phyloP scores from a whole-genome alignment of 2,113 vertebrate genomes.

The Condylura cristata region DNA sequence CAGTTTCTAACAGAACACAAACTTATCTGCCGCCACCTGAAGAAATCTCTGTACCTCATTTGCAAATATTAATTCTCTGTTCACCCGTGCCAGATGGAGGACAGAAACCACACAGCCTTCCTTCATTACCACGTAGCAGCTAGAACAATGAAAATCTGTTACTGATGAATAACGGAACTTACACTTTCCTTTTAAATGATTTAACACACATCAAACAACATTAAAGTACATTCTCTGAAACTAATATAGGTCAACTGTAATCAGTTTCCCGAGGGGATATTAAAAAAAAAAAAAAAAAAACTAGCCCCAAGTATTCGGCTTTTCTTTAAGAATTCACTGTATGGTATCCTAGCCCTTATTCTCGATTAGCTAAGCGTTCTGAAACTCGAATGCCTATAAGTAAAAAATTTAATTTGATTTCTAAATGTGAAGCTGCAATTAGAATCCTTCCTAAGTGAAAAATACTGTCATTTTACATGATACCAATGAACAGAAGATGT shows the following conservation, averaged over 20 bases:
- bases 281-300: background rate
- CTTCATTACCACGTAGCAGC: background rate
- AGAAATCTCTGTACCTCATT: background rate
- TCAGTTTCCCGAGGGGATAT: background rate
- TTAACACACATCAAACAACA: background rate
- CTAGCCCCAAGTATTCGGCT: background rate
- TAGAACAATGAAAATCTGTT: background rate
- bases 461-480: background rate
- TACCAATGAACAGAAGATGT: background rate
- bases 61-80: background rate
- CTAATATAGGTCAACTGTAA: background rate
- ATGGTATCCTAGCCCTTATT: background rate
- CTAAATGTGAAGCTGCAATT: background rate
- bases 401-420: constrained; percentile 36
- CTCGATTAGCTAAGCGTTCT: background rate
- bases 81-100: background rate
- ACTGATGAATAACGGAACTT: background rate
- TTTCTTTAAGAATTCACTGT: background rate
- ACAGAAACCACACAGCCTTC: background rate
- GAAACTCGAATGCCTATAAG: background rate
- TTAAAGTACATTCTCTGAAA: background rate
- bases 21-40: background rate
- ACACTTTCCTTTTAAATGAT: constrained; percentile 18
- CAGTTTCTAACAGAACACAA: background rate
- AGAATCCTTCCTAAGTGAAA: constrained; percentile 32